Evolutionary conservation across 2,888 invertebrate species (phyloP).

Genomic region (Caenorhabditis becei): DNA sequence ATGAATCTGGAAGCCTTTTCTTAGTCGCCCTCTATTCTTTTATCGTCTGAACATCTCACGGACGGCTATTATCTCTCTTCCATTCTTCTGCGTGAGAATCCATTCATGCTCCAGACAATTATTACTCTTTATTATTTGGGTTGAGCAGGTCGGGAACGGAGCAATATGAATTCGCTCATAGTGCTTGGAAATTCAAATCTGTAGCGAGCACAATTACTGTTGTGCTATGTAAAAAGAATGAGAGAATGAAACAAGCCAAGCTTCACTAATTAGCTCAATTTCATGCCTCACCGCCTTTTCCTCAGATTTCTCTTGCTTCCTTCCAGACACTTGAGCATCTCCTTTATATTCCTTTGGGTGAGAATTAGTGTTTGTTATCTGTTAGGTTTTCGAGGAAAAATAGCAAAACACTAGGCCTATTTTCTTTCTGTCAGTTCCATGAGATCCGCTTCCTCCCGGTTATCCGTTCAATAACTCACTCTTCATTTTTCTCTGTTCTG

Average conservation of each 20-base stretch:
- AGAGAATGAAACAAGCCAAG: conserved; percentile 28
- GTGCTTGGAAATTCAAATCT: too few species aligned
- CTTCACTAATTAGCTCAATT: conserved; percentile 59
- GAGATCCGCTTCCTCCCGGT: not conserved
- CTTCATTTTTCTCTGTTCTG: conserved; percentile 23
- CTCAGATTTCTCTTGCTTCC: conserved; percentile 51
- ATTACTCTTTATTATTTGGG: conserved; percentile 31
- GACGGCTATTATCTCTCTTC: conserved; percentile 47
- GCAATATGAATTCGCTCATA: not conserved
- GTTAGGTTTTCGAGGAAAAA: too few species aligned
- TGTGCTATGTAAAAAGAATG: not conserved
- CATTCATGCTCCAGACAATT: conserved; percentile 50
- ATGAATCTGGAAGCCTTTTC: conserved; percentile 33
- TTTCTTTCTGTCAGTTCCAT: not conserved
- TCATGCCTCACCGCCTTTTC: conserved; percentile 37
- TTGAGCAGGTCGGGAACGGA: conserved; percentile 13
- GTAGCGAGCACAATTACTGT: not conserved
- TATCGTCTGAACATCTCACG: conserved; percentile 50
- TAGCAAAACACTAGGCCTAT: too few species aligned
- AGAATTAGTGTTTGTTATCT: conserved; percentile 15
- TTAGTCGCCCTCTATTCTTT: conserved; percentile 20
- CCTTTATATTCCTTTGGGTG: not conserved
- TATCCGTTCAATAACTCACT: conserved; percentile 15
- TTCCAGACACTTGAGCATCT: conserved; percentile 39
- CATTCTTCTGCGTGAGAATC: conserved; percentile 9